Evolutionary conservation across 2,888 invertebrate genomes (phyloP).

Genomic region (Lymantria dispar): DNA sequence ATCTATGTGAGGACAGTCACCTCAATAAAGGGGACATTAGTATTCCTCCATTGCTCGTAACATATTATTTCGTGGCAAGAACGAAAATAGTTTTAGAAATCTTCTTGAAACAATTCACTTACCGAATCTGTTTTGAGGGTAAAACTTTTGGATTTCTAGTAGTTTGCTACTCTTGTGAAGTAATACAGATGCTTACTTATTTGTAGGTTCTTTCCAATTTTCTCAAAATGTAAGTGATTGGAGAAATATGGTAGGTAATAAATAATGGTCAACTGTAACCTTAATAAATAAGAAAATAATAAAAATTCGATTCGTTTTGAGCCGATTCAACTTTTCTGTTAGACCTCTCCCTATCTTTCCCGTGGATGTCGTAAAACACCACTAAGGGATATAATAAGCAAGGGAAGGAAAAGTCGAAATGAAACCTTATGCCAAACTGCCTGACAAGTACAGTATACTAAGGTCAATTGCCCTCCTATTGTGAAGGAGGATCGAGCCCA

Average conservation of each 20-base stretch:
- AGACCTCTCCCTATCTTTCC: too few species aligned
- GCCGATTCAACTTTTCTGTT: too few species aligned
- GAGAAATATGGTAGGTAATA: background rate
- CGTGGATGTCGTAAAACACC: too few species aligned
- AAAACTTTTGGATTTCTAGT: constrained; percentile 9
- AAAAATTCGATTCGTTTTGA: too few species aligned
- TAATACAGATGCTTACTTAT: constrained; percentile 7
- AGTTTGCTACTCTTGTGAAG: constrained; percentile 12
- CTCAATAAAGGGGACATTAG: constrained; percentile 13
- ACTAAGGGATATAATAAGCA: too few species aligned
- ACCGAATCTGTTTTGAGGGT: constrained; percentile 20
- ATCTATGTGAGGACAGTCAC: constrained; percentile 8
- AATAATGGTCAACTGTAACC: background rate
- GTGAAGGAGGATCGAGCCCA: too few species aligned
- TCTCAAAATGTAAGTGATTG: constrained; percentile 7
- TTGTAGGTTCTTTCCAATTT: constrained; percentile 4
- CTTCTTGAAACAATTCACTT: constrained; percentile 30
- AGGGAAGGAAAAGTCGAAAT: too few species aligned
- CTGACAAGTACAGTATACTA: too few species aligned
- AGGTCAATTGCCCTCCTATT: too few species aligned
- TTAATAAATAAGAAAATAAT: too few species aligned
- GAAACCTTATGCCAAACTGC: too few species aligned
- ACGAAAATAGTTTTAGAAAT: constrained; percentile 26
- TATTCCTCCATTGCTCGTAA: constrained; percentile 20
- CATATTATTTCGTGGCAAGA: constrained; percentile 29